A percentile compares a stretch with the other conserved stretches of the same genome.
Evolutionary conservation across 1,140 invertebrate species (phyloP).

Genomic region (Drosophila quadrilineata): DNA sequence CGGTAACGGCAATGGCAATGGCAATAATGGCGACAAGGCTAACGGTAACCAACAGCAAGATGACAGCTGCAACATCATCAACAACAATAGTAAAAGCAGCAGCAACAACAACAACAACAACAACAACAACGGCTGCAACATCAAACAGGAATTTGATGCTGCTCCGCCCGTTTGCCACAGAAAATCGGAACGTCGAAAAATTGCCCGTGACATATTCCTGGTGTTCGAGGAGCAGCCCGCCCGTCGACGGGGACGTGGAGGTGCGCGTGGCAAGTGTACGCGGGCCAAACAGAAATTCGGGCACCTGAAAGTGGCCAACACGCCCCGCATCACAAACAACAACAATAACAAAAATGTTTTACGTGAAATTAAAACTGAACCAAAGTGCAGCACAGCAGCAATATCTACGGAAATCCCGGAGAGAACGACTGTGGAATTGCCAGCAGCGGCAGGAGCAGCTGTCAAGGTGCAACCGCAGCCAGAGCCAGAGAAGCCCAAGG

Average conservation of each 20-base stretch:
- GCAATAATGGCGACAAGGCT: slow-evolving; percentile 11
- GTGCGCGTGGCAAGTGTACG: slow-evolving; percentile 48
- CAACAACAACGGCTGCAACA: not conserved
- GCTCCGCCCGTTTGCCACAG: slow-evolving; percentile 66
- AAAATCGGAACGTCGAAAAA: slow-evolving; percentile 76
- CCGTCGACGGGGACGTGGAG: slow-evolving; percentile 55
- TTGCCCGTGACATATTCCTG: slow-evolving; percentile 77
- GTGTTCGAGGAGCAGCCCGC: slow-evolving; percentile 74
- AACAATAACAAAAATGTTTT: slow-evolving; percentile 61
- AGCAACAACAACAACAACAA: slow-evolving; percentile 5
- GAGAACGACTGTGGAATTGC: not conserved
- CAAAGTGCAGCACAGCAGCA: slow-evolving; percentile 60
- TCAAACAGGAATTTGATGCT: slow-evolving; percentile 60
- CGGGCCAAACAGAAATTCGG: slow-evolving; percentile 71
- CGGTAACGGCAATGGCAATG: slow-evolving; percentile 13
- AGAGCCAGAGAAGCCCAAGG: slow-evolving; percentile 32
- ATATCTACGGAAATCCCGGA: not conserved
- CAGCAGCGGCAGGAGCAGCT: not conserved
- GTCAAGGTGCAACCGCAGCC: too few relatives aligned
- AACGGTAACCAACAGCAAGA: slow-evolving; percentile 8
- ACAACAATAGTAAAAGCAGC: not conserved
- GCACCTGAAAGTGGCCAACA: slow-evolving; percentile 69
- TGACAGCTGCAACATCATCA: slow-evolving; percentile 9
- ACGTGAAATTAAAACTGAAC: slow-evolving; percentile 78
- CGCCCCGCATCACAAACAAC: slow-evolving; percentile 57